phyloP scores from a whole-genome alignment of 35 echinoderm and acorn worm species.

The Chiridota heheva region DNA sequence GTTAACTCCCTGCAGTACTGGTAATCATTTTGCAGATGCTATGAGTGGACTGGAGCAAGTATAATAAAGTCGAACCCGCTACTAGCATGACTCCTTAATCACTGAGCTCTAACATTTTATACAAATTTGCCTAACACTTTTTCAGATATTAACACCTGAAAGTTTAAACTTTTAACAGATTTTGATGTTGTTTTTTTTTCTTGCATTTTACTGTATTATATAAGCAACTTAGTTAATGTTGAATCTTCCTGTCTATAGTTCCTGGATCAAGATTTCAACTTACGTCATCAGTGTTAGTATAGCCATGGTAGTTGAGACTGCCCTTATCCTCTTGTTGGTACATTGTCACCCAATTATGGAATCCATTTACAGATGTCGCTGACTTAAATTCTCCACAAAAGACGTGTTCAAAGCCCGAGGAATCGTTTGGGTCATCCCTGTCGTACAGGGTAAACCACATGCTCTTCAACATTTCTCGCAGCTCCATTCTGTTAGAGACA shows the following conservation, averaged over 20 bases:
- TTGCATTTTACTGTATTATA: too few relatives aligned
- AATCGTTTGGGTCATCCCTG: slow-evolving; percentile 52
- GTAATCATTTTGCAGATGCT: too few relatives aligned
- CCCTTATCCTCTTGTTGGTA: slow-evolving; percentile 62
- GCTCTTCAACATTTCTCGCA: slow-evolving; percentile 25
- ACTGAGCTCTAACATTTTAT: too few relatives aligned
- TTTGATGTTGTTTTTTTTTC: too few relatives aligned
- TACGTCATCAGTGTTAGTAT: slow-evolving; percentile 42
- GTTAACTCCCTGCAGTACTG: too few relatives aligned
- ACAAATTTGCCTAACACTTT: too few relatives aligned
- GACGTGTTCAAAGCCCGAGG: slow-evolving; percentile 95
- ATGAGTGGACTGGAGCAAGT: too few relatives aligned
- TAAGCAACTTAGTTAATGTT: not conserved
- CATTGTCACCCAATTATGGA: slow-evolving; percentile 87
- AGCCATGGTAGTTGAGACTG: slow-evolving; percentile 60
- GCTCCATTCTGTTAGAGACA: slow-evolving; percentile 21
- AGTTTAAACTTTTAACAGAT: too few relatives aligned
- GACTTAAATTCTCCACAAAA: slow-evolving; percentile 77
- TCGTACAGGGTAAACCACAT: slow-evolving; percentile 68
- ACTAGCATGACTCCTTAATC: too few relatives aligned
- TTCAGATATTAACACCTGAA: too few relatives aligned
- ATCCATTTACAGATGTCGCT: slow-evolving; percentile 52
- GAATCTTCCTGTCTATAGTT: not conserved
- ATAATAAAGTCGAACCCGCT: too few relatives aligned
- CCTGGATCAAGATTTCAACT: not conserved